Conservation (phyloP, 2,888 invertebrate genomes). For the Cordilura impudica region DNA sequence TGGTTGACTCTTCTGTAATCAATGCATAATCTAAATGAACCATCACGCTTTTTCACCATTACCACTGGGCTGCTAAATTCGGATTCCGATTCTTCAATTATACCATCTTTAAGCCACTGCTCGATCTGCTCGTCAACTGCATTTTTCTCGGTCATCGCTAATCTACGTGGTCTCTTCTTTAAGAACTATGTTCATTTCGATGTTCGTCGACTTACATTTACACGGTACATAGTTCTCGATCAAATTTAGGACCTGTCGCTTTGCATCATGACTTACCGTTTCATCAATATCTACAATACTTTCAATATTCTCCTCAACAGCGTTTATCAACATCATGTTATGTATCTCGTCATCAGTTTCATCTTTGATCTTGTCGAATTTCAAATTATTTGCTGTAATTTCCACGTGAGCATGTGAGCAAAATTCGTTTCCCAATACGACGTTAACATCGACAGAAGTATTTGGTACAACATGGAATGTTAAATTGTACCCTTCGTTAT, state of each 20-base stretch:
- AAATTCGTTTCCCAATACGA: too few species aligned
- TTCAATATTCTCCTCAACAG: background rate
- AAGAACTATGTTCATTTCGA: too few species aligned
- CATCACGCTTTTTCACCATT: background rate
- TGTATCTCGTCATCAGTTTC: background rate
- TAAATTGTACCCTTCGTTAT: too few species aligned
- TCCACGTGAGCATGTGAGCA: too few species aligned
- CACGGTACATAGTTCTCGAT: slow-evolving; percentile 3
- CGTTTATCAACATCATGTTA: background rate
- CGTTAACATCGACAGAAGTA: too few species aligned
- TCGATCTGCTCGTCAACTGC: background rate
- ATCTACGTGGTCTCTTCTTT: slow-evolving; percentile 22
- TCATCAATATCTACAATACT: too few species aligned
- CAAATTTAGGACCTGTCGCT: background rate
- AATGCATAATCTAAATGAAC: too few species aligned
- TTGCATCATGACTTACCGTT: slow-evolving; percentile 6
- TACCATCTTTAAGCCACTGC: background rate
- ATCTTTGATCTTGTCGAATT: background rate
- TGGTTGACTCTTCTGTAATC: too few species aligned
- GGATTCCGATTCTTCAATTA: background rate
- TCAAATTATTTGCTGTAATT: too few species aligned
- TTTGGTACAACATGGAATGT: too few species aligned
- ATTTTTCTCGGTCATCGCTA: slow-evolving; percentile 16
- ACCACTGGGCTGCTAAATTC: background rate
- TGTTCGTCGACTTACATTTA: slow-evolving; percentile 39